Conservation (phyloP, 2,797 vertebrate species). For the Merluccius polli region DNA sequence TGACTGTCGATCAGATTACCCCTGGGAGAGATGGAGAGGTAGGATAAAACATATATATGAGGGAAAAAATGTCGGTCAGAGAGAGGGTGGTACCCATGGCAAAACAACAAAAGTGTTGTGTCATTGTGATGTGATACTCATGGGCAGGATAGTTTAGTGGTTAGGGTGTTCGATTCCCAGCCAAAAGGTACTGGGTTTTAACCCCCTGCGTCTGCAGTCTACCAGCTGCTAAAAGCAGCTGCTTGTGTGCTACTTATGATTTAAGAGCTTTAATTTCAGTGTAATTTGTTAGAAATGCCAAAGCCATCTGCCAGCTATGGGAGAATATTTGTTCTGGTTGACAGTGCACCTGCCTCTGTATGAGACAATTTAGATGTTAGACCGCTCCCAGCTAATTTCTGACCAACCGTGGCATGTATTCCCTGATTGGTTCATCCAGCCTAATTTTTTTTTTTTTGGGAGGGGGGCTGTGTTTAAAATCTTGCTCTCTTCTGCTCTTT, state of each 20-base stretch:
- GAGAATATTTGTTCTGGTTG: neutral
- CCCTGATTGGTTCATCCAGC: neutral
- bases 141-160: neutral
- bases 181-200: neutral
- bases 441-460: no score
- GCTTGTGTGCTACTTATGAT: no score
- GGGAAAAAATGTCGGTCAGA: neutral
- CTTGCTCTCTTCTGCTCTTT: no score
- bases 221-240: no score
- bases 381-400: neutral
- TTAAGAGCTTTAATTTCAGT: no score
- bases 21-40: conserved; percentile 56
- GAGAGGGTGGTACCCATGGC: neutral
- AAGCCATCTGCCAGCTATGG: neutral
- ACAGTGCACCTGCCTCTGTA: neutral
- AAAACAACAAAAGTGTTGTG: neutral
- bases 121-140: neutral
- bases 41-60: neutral
- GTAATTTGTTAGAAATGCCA: no score
- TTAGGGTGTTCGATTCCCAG: neutral
- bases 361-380: neutral
- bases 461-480: no score
- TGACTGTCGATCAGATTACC: conserved; percentile 74
- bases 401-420: neutral
- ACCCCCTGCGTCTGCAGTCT: neutral